Evolutionary conservation across 2,888 invertebrate species (phyloP), one percentile per base, ranked within the genome.

Genomic region (Drosophila ezoana): DNA sequence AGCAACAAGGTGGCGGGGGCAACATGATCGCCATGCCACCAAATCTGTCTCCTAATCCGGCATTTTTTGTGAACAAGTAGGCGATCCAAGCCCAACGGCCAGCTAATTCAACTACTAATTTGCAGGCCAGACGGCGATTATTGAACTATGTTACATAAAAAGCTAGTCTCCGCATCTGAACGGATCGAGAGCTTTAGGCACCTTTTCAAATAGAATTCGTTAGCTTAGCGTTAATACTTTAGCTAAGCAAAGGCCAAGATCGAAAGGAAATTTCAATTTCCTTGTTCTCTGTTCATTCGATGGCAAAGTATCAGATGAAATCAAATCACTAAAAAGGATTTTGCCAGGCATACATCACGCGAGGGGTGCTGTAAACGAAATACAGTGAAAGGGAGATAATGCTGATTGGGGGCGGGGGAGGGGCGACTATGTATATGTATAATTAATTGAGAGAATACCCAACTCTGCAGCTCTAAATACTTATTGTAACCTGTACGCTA

Each of bases 11-110:
- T 2, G 71, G 76, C 10, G 68, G 76, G 10, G 68, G 76, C n/a
- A 82, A 77, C 35, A 83, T 88, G 57, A 74, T 90, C 18, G 76
- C 88, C 13, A 87, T 89, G 79, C 79, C 81, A 4, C 81, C 86
- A 23, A 90, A 90, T 67, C 67, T 87, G 9, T 91, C 91, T 61
- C 89, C 91, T 47, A 92, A 92, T 82, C 90, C 91, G n/a, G 87
- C 91, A 59, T 92, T 92, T 81, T 92, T 92, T 76, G 90, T 90
- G 48, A 91, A 89, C 63, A 92, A 92, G 84, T 92, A 90, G 85
- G 48, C 40, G 23, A 37, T 33, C n/a, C 37, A 18, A 23, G 23
- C 14, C 28, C 8, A 28, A 28, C n/a, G 18, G 56, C 38, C 9
- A 23, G 0, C 43, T 8, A 6, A 23, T 20, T 20, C 13, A 51